Percentiles rank a stretch among this genome's conserved stretches.
Evolutionary conservation across 2,113 vertebrate genomes (phyloP).

Genomic region (Turdus rufiventris): DNA sequence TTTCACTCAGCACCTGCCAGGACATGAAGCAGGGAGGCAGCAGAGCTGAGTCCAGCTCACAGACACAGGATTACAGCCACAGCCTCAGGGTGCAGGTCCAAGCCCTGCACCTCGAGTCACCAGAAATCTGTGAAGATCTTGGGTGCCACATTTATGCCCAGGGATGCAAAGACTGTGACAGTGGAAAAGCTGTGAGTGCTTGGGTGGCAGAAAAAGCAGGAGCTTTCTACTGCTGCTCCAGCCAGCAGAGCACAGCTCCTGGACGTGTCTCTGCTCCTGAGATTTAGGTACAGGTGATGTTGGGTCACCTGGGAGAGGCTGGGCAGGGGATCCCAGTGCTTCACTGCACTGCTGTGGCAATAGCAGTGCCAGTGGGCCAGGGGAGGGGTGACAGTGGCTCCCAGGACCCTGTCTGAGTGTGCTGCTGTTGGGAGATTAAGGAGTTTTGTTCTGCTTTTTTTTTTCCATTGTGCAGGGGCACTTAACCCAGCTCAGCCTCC

Average conservation of each 20-base stretch:
- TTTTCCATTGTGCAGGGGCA: background rate
- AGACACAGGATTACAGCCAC: background rate
- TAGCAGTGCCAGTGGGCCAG: background rate
- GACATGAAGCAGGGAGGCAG: background rate
- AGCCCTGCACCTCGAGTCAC: background rate
- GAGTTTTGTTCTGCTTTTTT: background rate
- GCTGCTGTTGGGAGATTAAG: background rate
- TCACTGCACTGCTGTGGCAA: background rate
- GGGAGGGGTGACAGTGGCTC: background rate
- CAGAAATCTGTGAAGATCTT: background rate
- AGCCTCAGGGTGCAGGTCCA: background rate
- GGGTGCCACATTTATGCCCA: background rate
- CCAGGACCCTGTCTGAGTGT: background rate
- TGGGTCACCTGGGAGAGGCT: background rate
- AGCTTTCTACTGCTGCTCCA: background rate
- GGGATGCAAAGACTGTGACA: background rate
- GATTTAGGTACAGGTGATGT: background rate
- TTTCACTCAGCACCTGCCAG: background rate
- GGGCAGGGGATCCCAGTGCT: background rate
- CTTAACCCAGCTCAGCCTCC: background rate
- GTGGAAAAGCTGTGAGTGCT: background rate
- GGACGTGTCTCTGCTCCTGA: background rate
- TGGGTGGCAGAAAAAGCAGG: background rate
- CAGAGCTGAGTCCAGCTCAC: background rate
- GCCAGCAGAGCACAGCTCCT: background rate